A percentile compares a stretch with the other conserved stretches of the same genome.
These are phyloP conservation scores for Craseonycteris thonglongyai DNA, from an alignment of 2,113 vertebrate genomes.

Conservation along the genomic window DNA sequence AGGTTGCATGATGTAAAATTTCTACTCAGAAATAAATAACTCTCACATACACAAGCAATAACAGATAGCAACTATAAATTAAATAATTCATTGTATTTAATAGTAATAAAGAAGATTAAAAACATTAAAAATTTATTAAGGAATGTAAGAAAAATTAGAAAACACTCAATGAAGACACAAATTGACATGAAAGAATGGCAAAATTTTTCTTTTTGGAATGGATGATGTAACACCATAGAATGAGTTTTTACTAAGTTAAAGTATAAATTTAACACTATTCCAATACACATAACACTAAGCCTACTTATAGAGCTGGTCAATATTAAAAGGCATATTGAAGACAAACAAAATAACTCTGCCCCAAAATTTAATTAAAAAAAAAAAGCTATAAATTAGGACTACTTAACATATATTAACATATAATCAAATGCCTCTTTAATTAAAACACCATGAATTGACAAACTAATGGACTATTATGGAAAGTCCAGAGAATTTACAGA, in stretches of 20 bases:
- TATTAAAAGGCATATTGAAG: not conserved
- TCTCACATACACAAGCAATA: not conserved
- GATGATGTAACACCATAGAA: not conserved
- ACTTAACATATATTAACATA: not conserved
- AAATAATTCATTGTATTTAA: not conserved
- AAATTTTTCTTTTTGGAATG: not conserved
- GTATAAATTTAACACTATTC: not conserved
- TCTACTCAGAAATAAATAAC: not conserved
- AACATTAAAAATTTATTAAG: not conserved
- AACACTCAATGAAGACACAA: not conserved
- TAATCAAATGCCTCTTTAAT: not conserved
- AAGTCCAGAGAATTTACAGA: not conserved
- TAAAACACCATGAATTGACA: not conserved
- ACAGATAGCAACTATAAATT: not conserved
- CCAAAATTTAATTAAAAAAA: not conserved
- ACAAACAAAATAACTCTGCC: not conserved
- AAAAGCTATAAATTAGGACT: not conserved
- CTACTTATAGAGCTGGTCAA: not conserved
- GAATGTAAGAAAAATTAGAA: not conserved
- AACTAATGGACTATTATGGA: not conserved
- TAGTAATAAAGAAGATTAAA: not conserved
- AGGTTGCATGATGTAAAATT: not conserved
- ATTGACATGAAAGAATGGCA: not conserved
- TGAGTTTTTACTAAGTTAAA: not conserved
- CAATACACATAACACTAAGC: not conserved